These are phyloP conservation scores for Psittacus erithacus DNA, from an alignment of 2,113 vertebrate genomes.

Conservation along the genomic window DNA sequence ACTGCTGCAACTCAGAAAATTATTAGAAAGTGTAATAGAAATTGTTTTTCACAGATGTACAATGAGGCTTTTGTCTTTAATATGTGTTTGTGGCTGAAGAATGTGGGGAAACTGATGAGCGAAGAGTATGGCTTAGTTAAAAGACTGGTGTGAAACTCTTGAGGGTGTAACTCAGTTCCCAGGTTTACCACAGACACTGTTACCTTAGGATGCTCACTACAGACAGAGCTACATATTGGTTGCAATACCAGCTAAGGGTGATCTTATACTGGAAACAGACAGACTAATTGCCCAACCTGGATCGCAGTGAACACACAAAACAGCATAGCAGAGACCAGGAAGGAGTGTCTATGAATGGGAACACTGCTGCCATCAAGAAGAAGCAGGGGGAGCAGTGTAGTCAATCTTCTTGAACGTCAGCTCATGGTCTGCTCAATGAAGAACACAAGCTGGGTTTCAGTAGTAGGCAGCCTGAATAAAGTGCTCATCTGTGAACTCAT, in stretches of 20 bases:
- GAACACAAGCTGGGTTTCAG: neutral
- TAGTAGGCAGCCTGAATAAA: neutral
- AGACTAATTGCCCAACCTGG: neutral
- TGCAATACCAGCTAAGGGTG: neutral
- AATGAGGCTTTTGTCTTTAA: neutral
- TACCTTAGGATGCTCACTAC: neutral
- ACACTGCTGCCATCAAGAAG: neutral
- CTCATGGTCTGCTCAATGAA: neutral
- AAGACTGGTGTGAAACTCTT: neutral
- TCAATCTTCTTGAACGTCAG: neutral
- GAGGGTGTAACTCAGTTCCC: neutral
- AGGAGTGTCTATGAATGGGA: neutral
- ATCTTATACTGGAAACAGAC: neutral
- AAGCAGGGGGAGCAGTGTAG: neutral
- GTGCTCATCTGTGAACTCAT: neutral
- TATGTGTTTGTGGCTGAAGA: neutral
- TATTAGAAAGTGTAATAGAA: neutral
- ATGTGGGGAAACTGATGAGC: neutral
- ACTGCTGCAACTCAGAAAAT: neutral
- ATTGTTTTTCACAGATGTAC: neutral
- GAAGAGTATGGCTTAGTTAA: neutral
- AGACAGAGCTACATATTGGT: neutral
- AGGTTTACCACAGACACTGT: neutral
- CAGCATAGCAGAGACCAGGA: neutral
- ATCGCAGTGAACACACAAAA: neutral